Evolutionary conservation across 2,888 invertebrate species (phyloP).

Genomic region (Malachius bipustulatus): DNA sequence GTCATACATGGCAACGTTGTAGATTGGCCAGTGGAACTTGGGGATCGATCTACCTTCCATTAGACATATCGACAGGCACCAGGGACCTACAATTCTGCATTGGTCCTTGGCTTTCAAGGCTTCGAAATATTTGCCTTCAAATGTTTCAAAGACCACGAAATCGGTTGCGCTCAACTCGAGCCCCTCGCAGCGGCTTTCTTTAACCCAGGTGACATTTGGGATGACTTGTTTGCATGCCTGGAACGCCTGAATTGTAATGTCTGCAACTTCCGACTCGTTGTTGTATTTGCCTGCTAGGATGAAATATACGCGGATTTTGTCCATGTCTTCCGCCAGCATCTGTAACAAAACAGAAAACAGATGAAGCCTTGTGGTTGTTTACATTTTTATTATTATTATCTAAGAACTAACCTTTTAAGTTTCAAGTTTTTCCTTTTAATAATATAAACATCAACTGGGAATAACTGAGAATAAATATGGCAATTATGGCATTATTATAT

Average conservation of each 20-base stretch:
- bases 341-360: too few species aligned
- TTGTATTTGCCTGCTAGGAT: slow-evolving; percentile 41
- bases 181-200: slow-evolving; percentile 45
- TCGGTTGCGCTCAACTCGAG: slow-evolving; percentile 51
- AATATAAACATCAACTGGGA: too few species aligned
- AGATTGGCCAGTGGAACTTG: slow-evolving; percentile 61
- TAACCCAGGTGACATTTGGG: slow-evolving; percentile 51
- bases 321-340: too few species aligned
- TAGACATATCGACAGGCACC: slow-evolving; percentile 64
- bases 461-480: too few species aligned
- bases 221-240: slow-evolving; percentile 41
- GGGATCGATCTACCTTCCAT: slow-evolving; percentile 62
- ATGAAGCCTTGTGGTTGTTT: too few species aligned
- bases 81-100: slow-evolving; percentile 73
- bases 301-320: slow-evolving; percentile 34
- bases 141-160: slow-evolving; percentile 67
- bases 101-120: slow-evolving; percentile 52
- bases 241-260: slow-evolving; percentile 51
- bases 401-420: too few species aligned
- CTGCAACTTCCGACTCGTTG: slow-evolving; percentile 43
- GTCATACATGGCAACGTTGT: slow-evolving; percentile 68
- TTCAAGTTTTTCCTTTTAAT: too few species aligned
- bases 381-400: too few species aligned
- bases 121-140: slow-evolving; percentile 61
- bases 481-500: too few species aligned